Conservation (phyloP, 2,888 invertebrate genomes). For the Monoplex corrugatus region DNA sequence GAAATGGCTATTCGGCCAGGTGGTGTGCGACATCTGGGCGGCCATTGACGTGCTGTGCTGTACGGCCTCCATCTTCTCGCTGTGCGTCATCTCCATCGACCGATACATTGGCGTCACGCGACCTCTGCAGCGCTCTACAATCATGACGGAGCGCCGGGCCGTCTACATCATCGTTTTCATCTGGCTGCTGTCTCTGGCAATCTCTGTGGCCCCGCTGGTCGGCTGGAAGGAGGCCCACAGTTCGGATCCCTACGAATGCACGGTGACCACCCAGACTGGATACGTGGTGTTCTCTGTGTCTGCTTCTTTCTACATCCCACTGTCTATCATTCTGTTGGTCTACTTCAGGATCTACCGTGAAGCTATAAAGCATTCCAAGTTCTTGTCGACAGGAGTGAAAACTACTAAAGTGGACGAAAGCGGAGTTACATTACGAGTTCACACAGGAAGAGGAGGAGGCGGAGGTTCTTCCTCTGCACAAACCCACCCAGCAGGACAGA, state of each 20-base stretch:
- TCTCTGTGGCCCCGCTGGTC: slow-evolving; percentile 86
- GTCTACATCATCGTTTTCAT: slow-evolving; percentile 82
- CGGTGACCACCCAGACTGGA: slow-evolving; percentile 84
- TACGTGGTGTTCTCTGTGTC: slow-evolving; percentile 87
- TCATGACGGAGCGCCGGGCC: slow-evolving; percentile 77
- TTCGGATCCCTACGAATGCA: slow-evolving; percentile 83
- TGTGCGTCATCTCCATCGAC: slow-evolving; percentile 87
- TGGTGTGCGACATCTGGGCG: slow-evolving; percentile 86
- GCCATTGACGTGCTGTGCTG: slow-evolving; percentile 87
- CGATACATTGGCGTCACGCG: slow-evolving; percentile 87
- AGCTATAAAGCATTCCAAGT: slow-evolving; percentile 83
- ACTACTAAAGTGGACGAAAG: slow-evolving; percentile 71
- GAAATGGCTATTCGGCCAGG: slow-evolving; percentile 80
- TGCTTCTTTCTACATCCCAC: slow-evolving; percentile 87
- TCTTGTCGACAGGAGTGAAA: slow-evolving; percentile 83
- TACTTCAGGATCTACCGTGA: slow-evolving; percentile 86
- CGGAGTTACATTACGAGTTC: slow-evolving; percentile 75
- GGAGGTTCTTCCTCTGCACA: slow-evolving; percentile 11
- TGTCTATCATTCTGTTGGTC: slow-evolving; percentile 85
- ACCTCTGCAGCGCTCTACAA: slow-evolving; percentile 85
- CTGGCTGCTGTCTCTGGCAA: slow-evolving; percentile 85
- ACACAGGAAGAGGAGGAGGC: slow-evolving; percentile 67
- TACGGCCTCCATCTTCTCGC: slow-evolving; percentile 87
- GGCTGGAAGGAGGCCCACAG: slow-evolving; percentile 84
- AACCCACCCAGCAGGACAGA: neutral